Evolutionary conservation across 2,113 vertebrate genomes (phyloP).

Genomic region (Lycocorax pyrrhopterus): DNA sequence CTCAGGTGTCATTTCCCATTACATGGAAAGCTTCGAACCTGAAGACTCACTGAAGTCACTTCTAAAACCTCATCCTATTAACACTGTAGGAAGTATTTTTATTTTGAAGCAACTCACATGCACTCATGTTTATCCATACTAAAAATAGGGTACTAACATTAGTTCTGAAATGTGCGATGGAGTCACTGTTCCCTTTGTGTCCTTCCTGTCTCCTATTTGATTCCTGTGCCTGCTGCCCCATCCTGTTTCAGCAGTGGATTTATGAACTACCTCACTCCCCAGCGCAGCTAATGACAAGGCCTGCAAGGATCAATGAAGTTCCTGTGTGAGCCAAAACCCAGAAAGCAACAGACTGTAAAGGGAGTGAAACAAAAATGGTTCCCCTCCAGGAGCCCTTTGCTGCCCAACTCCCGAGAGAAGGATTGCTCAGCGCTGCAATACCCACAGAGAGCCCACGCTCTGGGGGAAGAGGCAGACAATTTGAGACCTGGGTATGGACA

Average conservation of each 20-base stretch:
- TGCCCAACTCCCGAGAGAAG: neutral
- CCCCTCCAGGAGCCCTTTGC: neutral
- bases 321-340: neutral
- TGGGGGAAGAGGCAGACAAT: neutral
- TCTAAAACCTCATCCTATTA: neutral
- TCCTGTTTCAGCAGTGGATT: neutral
- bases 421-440: neutral
- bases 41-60: neutral
- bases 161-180: neutral
- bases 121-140: neutral
- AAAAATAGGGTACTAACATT: neutral
- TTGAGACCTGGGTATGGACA: neutral
- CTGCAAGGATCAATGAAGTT: neutral
- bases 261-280: neutral
- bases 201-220: neutral
- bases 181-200: neutral
- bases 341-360: neutral
- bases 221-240: neutral
- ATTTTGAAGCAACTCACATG: fast-evolving
- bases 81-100: neutral
- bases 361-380: neutral
- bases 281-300: neutral
- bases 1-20: neutral
- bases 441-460: neutral
- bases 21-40: neutral